Evolutionary conservation across 2,888 invertebrate species (phyloP).

Genomic region (Cheilosia impressa): DNA sequence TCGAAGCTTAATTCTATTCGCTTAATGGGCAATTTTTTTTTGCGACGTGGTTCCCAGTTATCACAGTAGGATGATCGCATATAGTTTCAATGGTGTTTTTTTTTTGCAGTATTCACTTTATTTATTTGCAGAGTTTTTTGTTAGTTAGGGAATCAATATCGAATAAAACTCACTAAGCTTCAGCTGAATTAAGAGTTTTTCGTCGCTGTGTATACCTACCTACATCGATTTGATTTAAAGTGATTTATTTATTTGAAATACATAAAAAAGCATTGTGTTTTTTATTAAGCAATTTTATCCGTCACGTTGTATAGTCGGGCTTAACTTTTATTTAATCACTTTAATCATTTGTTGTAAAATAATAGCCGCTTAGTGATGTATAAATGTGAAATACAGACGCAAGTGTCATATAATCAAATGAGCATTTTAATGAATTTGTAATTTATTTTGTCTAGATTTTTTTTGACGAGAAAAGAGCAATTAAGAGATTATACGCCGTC

Average conservation of each 20-base stretch:
- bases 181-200: neutral
- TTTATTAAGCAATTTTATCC: no score
- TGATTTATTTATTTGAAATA: neutral
- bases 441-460: no score
- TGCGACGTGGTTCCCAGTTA: neutral
- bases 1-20: neutral
- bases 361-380: no score
- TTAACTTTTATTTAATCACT: no score
- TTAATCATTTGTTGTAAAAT: no score
- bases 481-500: no score
- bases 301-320: no score
- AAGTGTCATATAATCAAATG: no score
- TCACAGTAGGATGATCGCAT: neutral
- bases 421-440: no score
- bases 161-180: neutral
- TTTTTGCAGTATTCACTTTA: neutral
- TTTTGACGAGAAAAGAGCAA: no score
- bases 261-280: no score
- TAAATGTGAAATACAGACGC: no score
- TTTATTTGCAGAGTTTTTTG: neutral
- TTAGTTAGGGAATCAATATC: neutral
- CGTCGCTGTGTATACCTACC: neutral
- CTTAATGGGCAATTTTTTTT: neutral
- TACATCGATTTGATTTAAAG: neutral
- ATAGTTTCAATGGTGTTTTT: neutral